Evolutionary conservation across 2,888 invertebrate species (phyloP), one percentile per base, ranked within the genome.

Genomic region (Phalangium opilio): DNA sequence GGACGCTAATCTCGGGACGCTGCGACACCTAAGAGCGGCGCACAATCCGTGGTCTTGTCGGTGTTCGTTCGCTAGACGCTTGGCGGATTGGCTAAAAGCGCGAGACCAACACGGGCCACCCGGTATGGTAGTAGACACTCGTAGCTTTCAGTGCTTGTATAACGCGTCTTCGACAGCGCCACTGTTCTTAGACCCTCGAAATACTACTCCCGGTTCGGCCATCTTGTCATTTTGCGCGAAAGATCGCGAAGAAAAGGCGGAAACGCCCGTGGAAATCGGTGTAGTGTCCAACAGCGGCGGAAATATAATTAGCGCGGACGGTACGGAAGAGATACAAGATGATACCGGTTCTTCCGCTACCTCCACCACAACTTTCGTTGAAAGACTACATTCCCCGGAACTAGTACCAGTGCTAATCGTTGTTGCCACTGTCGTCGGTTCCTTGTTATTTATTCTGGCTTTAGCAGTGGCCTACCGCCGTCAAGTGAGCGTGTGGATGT

Each of bases 41-140:
- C 75, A 72, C 52, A 85, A 84, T 62, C 81, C 81, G 46, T 85
- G 83, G 83, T 77, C 79, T 43, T 86, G 85, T 67, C 81, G 83
- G 60, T 86, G 85, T 66, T 79, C 79, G 60, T 83, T 79, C 62
- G 75, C 89, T 59, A 81, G 50, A 14, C 49, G 48, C n/a, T 75
- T 81, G 60, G 76, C 79, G 56, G 80, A 82, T 64, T 85, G 82
- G 81, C 74, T 80, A 53, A 74, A 76, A 55, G 71, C 76, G 57
- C 75, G 78, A 42, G 53, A 51, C 2, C 50, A 53, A 21, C 47
- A 51, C n/a, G 38, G 38, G 11, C 27, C 27, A 27, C 75, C 71
- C 54, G 74, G 75, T 46, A 67, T 65, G 48, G 77, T 83, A 46
- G 49, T 50, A 11, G 57, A 58, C 41, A 44, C 50, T 10, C 41